Evolutionary conservation across 2,113 vertebrate species (phyloP).

Genomic region (Nymphicus hollandicus): DNA sequence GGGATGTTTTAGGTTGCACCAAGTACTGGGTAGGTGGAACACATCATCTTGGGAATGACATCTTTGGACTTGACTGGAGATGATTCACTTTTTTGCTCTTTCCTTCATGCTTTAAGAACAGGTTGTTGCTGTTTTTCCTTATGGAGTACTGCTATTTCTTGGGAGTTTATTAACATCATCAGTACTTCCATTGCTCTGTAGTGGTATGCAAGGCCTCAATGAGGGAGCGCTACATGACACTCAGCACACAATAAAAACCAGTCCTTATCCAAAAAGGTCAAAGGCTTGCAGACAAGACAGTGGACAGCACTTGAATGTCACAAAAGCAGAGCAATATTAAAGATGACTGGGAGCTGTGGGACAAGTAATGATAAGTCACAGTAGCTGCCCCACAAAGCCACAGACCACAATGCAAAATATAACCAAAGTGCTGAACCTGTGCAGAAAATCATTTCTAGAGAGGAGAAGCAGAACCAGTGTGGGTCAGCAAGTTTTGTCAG

Average conservation of each 20-base stretch:
- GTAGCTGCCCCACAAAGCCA: background rate
- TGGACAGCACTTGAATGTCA: background rate
- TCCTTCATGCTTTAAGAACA: background rate
- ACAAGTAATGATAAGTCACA: background rate
- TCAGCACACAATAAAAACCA: background rate
- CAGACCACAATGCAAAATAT: background rate
- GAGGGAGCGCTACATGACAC: background rate
- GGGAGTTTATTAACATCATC: background rate
- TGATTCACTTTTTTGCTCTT: background rate
- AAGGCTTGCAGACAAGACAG: background rate
- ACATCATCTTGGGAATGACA: background rate
- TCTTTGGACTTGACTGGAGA: background rate
- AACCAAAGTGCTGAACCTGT: background rate
- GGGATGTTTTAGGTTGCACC: background rate
- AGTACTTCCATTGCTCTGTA: background rate
- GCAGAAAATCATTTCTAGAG: background rate
- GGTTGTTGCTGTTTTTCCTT: background rate
- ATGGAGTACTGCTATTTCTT: background rate
- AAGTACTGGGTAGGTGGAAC: background rate
- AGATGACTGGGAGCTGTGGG: background rate
- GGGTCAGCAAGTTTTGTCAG: background rate
- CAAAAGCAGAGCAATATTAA: background rate
- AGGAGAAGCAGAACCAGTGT: background rate
- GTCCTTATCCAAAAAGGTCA: background rate
- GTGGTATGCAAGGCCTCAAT: background rate